Base-by-base conservation (phyloP, 2,888 invertebrate species). In the Drosophila ezoana region DNA sequence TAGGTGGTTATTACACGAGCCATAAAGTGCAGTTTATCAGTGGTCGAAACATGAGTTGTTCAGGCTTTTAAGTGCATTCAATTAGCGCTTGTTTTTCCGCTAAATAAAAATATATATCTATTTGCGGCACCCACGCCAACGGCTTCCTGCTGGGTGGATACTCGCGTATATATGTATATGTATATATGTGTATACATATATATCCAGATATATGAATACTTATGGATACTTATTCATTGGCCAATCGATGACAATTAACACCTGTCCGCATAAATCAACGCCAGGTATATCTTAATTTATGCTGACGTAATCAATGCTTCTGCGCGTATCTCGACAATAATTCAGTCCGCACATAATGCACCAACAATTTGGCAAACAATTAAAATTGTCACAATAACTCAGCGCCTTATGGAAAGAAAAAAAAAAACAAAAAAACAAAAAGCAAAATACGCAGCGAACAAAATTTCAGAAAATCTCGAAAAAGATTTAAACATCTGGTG, bases 231-330 rank as follows among this genome's bases (percentile, higher is more conserved):
- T 61, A 54, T 14, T 76, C 72, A 76, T 76, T 76, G 60, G 72
- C 72, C 76, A 72, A 72, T 76, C 72, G 59, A 76, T 76, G 76
- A 65, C 64, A 74, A 73, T 79, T 77, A 80, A 75, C 79, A 79
- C 66, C 79, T 79, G 80, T 80, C 77, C 75, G 59, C 68, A 69
- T 80, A 72, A 79, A 79, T 79, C 70, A 49, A 16, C 23, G 53
- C 23, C 66, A 57, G 67, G 53, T 63, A 84, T 84, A 84, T 87
- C 87, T 84, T 70, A 81, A 84, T 84, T 84, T 84, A 84, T 78
- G 75, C 45, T 84, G 83, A 79, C 77, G 84, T 81, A 84, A 84
- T 84, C 83, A 71, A 81, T 70, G 85, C 78, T 58, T 67, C 67
- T 66, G 70, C 72, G 28, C 40, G 52, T 84, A 81, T 81, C 74